Conservation (phyloP, 2,797 vertebrate genomes). For the Erethizon dorsatum region DNA sequence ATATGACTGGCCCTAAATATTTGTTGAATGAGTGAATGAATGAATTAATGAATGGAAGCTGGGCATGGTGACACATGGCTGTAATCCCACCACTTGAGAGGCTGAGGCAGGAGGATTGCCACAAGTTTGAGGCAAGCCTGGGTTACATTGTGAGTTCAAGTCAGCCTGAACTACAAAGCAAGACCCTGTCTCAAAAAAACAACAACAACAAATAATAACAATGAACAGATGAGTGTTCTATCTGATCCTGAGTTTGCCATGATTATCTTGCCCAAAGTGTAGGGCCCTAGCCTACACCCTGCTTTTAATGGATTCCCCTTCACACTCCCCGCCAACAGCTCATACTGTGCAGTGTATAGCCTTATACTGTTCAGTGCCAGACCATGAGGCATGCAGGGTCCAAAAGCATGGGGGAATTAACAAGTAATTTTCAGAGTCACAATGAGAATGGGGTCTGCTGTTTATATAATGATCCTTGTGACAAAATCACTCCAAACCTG, state of each 20-base stretch:
- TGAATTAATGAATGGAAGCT: not conserved
- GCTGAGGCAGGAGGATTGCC: not conserved
- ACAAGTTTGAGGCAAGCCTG: not conserved
- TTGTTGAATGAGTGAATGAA: slow-evolving; percentile 17
- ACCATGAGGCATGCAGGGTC: not conserved
- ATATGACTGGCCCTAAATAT: not conserved
- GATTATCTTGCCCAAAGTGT: not conserved
- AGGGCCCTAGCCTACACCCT: not conserved
- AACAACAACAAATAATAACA: not conserved
- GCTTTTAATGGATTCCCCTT: not conserved
- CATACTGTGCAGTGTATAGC: not conserved
- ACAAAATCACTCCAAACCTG: slow-evolving; percentile 23
- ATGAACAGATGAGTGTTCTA: not conserved
- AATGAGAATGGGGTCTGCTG: not conserved
- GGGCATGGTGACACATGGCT: not conserved
- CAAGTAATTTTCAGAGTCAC: slow-evolving; percentile 24
- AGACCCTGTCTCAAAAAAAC: not conserved
- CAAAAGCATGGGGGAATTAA: not conserved
- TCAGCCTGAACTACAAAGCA: not conserved
- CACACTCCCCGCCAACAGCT: not conserved
- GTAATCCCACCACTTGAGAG: not conserved
- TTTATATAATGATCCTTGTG: not conserved
- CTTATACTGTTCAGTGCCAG: not conserved
- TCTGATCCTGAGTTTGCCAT: not conserved
- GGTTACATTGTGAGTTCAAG: not conserved